phyloP scores from a whole-genome alignment of 2,113 vertebrate genomes.

The Ictidomys tridecemlineatus region DNA sequence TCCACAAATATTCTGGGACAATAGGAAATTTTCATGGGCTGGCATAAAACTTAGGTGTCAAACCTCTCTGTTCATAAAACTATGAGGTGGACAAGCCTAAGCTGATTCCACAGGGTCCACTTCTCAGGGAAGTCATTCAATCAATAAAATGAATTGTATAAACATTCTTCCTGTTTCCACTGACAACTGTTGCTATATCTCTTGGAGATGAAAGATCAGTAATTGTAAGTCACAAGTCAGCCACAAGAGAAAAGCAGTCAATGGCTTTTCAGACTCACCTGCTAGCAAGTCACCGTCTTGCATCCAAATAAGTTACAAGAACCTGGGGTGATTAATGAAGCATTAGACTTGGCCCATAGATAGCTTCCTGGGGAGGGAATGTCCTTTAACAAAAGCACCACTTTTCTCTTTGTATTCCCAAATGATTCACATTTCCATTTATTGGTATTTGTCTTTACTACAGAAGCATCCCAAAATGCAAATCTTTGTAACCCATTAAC shows the following conservation, averaged over 20 bases:
- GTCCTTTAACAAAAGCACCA: neutral
- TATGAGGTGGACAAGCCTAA: neutral
- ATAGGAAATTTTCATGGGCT: neutral
- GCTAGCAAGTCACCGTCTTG: neutral
- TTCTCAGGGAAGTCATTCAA: neutral
- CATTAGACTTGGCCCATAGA: neutral
- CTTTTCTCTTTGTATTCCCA: neutral
- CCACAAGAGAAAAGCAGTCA: neutral
- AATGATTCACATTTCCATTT: neutral
- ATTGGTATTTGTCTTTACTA: conserved; percentile 16
- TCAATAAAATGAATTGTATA: neutral
- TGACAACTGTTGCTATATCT: neutral
- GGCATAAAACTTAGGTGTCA: neutral
- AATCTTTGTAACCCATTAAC: neutral
- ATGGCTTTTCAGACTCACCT: neutral
- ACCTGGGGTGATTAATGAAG: neutral
- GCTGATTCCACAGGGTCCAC: neutral
- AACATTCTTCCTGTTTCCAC: conserved; percentile 9
- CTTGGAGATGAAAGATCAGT: neutral
- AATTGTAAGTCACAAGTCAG: neutral
- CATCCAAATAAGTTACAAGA: neutral
- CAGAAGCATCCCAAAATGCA: neutral
- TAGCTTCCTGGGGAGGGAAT: neutral
- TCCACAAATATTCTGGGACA: neutral
- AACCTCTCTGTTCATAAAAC: neutral